These are phyloP conservation scores for Papilio dardanus DNA, from an alignment of 1,140 invertebrate genomes.

Conservation along the genomic window DNA sequence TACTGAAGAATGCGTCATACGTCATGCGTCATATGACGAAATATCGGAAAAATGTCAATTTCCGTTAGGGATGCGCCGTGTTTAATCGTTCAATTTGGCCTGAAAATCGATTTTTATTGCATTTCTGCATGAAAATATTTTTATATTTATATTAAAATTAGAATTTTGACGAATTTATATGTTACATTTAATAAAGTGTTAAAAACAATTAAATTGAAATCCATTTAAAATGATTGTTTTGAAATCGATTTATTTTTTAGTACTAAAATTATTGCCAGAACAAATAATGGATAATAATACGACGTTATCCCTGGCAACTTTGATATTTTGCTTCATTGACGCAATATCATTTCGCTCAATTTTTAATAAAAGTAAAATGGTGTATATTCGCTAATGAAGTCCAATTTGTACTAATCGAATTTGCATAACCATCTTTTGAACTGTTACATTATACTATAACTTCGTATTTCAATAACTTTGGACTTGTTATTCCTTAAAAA, in stretches of 20 bases:
- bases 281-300: neutral
- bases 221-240: neutral
- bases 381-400: slow-evolving; percentile 47
- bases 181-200: neutral
- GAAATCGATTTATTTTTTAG: neutral
- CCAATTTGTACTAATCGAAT: slow-evolving; percentile 64
- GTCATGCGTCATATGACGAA: slow-evolving; percentile 74
- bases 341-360: slow-evolving; percentile 47
- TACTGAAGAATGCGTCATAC: slow-evolving; percentile 61
- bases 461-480: neutral
- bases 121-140: too few relatives aligned
- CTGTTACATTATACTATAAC: slow-evolving; percentile 22
- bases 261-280: neutral
- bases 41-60: slow-evolving; percentile 26
- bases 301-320: slow-evolving; percentile 30
- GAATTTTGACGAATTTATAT: too few relatives aligned
- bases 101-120: neutral
- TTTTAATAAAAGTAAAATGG: slow-evolving; percentile 39
- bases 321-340: slow-evolving; percentile 52
- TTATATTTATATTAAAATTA: too few relatives aligned
- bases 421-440: slow-evolving; percentile 44
- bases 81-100: neutral
- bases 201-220: neutral
- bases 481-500: slow-evolving; percentile 48
- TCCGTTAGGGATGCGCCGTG: neutral